These are phyloP conservation scores for Chrysolina haemoptera DNA, from an alignment of 2,888 invertebrate genomes.

Conservation along the genomic window DNA sequence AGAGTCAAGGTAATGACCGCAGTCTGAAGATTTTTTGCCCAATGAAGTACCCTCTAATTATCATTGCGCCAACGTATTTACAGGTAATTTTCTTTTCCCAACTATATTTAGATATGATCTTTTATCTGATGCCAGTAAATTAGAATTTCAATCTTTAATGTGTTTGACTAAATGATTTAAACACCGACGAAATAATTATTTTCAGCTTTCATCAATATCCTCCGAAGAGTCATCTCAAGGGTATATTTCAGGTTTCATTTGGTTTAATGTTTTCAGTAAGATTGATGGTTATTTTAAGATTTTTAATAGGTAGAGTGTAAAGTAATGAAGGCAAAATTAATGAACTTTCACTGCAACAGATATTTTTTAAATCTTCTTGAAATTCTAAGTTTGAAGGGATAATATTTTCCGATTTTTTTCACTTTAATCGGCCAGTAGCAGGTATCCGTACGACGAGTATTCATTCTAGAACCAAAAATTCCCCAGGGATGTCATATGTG, in stretches of 20 bases:
- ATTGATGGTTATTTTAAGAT: not conserved
- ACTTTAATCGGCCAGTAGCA: no score
- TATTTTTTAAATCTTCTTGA: no score
- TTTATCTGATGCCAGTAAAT: slow-evolving; percentile 15
- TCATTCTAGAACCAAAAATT: no score
- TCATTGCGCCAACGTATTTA: not conserved
- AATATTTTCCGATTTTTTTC: no score
- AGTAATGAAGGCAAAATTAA: no score
- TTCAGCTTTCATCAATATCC: not conserved
- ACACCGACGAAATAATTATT: not conserved
- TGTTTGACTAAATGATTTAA: not conserved
- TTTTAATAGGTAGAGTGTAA: no score
- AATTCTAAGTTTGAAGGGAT: no score
- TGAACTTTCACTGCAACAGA: no score
- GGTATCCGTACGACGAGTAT: no score
- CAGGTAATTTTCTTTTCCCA: slow-evolving; percentile 18
- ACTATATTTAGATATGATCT: slow-evolving; percentile 3
- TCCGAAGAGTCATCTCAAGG: not conserved
- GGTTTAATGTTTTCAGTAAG: not conserved
- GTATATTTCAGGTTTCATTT: not conserved
- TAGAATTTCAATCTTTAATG: not conserved
- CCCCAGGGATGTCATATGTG: no score
- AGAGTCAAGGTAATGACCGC: no score
- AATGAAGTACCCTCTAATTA: slow-evolving; percentile 10
- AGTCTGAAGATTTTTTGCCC: not conserved